A percentile compares a stretch with the other conserved stretches of the same genome.
These are phyloP conservation scores for Lymantria monacha DNA, from an alignment of 2,888 invertebrate genomes.

Conservation along the genomic window DNA sequence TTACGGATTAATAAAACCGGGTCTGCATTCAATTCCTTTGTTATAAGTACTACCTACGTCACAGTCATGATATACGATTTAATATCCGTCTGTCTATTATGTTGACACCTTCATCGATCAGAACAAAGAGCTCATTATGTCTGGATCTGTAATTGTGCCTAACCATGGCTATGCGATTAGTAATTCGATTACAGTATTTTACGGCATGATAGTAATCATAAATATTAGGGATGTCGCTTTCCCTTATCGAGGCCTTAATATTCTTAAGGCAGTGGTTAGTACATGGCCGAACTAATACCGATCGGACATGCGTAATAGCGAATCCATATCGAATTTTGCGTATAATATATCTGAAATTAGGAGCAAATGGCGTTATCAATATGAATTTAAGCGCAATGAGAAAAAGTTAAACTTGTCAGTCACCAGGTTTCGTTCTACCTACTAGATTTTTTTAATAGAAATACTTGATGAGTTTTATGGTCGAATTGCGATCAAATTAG, in stretches of 20 bases:
- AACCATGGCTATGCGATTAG: constrained; percentile 25
- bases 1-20: neutral
- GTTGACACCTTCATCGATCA: constrained; percentile 29
- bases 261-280: too few species aligned
- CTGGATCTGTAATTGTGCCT: constrained; percentile 29
- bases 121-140: constrained; percentile 39
- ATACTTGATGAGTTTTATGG: too few species aligned
- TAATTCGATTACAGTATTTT: constrained; percentile 31
- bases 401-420: too few species aligned
- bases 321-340: too few species aligned
- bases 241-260: neutral
- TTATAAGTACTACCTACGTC: neutral
- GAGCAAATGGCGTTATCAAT: too few species aligned
- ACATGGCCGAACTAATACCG: too few species aligned
- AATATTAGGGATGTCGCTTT: constrained; percentile 9
- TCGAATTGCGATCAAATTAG: too few species aligned
- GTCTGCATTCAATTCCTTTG: neutral
- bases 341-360: too few species aligned
- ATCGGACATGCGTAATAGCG: too few species aligned
- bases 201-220: constrained; percentile 4
- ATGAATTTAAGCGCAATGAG: too few species aligned
- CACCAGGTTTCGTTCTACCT: too few species aligned
- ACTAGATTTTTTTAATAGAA: too few species aligned
- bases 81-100: constrained; percentile 28
- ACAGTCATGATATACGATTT: neutral